phyloP scores from a whole-genome alignment of 2,797 vertebrate genomes.

The Xenentodon cancila region DNA sequence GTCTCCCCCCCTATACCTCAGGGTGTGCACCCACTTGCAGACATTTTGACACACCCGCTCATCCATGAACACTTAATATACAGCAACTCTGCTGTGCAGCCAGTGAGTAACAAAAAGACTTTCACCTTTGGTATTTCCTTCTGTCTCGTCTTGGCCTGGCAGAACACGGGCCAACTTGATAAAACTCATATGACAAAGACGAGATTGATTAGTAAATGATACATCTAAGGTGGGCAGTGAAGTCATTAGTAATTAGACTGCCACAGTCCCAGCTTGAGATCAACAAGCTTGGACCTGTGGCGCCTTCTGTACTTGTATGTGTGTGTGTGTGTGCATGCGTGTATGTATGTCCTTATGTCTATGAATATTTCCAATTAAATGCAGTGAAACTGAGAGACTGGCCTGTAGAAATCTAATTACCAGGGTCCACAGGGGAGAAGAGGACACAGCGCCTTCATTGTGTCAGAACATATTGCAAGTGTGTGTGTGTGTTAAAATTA shows the following conservation, averaged over 20 bases:
- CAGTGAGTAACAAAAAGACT: conserved; percentile 14
- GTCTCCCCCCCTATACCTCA: conserved; percentile 23
- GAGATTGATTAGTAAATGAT: conserved; percentile 78
- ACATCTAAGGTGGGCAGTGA: conserved; percentile 53
- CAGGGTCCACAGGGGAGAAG: conserved; percentile 62
- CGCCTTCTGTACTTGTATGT: conserved; percentile 32
- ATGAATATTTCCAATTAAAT: conserved; percentile 73
- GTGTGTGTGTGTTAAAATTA: conserved; percentile 17
- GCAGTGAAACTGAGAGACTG: conserved; percentile 77
- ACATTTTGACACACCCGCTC: conserved; percentile 29
- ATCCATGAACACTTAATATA: conserved; percentile 37
- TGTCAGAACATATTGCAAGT: conserved; percentile 60
- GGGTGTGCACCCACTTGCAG: conserved; percentile 15
- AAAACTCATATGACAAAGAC: conserved; percentile 77
- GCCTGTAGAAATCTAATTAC: conserved; percentile 79
- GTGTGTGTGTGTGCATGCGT: conserved; percentile 11
- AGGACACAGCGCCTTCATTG: conserved; percentile 55
- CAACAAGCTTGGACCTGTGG: conserved; percentile 79
- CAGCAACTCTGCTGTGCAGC: conserved; percentile 13
- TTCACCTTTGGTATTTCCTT: conserved; percentile 10
- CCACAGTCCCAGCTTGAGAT: conserved; percentile 63
- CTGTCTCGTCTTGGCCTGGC: conserved; percentile 1
- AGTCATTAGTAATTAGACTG: conserved; percentile 79
- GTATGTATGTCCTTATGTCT: conserved; percentile 25
- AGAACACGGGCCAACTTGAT: conserved; percentile 53